Base-by-base conservation (phyloP, 2,113 vertebrate genomes). In the Thunnus thynnus region DNA sequence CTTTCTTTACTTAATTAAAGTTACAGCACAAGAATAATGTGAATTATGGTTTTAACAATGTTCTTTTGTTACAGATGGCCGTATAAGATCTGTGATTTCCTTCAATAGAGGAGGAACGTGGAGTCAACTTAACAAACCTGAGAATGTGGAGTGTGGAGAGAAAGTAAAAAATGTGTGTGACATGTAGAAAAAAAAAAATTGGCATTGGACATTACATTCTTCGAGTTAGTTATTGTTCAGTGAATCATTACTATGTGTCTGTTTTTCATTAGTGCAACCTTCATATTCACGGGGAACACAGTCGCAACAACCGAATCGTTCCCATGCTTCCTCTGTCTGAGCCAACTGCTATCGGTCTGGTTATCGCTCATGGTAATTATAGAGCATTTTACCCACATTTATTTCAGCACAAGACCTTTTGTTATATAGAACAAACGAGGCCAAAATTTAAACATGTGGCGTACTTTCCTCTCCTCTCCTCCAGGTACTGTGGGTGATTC, bases 261-360 rank as follows among this genome's bases (percentile, higher is more conserved):
- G 46, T 83, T 55, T 82, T 60, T 72, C 3, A 36, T 74, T 85
- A 96, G 96, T 96, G 96, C 81, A 94, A 94, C 70, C 91, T 96
- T 50, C 95, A 96, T 36, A 95, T 96, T 56, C 96, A 96, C 0
- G 95, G 95, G 22, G 95, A 96, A 47, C 94, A 95, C 90, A 96
- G 96, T 67, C 93, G 89, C 22, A 91, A 87, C 54, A 95, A 91
- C 71, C 76, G 22, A 3, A 81, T 96, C 18, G 91, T 94, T 11
- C 95, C 95, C 16, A 91, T 96, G 94, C 57, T 94, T 47, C 92
- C 95, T 13, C 91, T 96, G 67, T 93, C 95, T 5, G 94, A 95
- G 47, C 88, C 95, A 0, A 91, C 90, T 2, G 95, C 93, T 10
- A 52, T 94, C 1, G 96, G 96, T 17, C 86, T 96, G 32, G 88